Percentiles rank a stretch among this genome's conserved stretches.
phyloP scores from a whole-genome alignment of 2,797 vertebrate genomes.

The Scomberomorus guttatus region DNA sequence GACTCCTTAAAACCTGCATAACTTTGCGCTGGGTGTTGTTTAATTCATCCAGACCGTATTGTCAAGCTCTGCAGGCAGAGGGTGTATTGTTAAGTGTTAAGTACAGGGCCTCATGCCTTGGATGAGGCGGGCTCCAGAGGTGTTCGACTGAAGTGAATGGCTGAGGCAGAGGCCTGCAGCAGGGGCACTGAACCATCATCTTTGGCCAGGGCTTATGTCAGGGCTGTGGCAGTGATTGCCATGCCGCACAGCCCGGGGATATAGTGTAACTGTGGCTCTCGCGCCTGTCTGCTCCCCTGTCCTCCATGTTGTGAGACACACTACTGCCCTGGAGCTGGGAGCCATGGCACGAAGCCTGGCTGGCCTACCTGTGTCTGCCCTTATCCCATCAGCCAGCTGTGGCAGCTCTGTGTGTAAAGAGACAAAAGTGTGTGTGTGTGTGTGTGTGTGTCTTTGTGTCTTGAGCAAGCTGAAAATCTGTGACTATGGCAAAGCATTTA shows the following conservation, averaged over 20 bases:
- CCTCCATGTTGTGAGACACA: constrained; percentile 66
- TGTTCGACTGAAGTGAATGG: constrained; percentile 65
- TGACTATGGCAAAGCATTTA: constrained; percentile 35
- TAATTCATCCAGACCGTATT: constrained; percentile 35
- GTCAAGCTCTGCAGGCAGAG: constrained; percentile 25
- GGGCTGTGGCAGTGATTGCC: constrained; percentile 56
- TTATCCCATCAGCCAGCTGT: constrained; percentile 74
- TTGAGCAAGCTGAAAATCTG: constrained; percentile 27
- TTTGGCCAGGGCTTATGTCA: constrained; percentile 69
- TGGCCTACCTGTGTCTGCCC: constrained; percentile 75
- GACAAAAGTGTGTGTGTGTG: constrained; percentile 14
- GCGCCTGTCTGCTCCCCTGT: constrained; percentile 52
- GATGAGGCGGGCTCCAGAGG: constrained; percentile 36
- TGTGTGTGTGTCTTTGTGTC: constrained; percentile 8
- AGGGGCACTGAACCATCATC: constrained; percentile 59
- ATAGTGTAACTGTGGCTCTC: constrained; percentile 49
- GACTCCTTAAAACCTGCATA: constrained; percentile 40
- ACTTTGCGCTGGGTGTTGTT: constrained; percentile 27
- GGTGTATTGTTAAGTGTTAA: constrained; percentile 54
- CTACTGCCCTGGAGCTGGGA: constrained; percentile 60
- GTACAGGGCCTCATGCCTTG: constrained; percentile 43
- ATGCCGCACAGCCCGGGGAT: constrained; percentile 58
- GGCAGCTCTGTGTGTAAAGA: constrained; percentile 50
- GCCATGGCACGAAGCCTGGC: constrained; percentile 60
- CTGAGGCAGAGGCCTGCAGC: constrained; percentile 60